Evolutionary conservation across 37 sponge, comb jelly and placozoan genomes (phyloP).

Genomic region (Aplysina aerophoba): DNA sequence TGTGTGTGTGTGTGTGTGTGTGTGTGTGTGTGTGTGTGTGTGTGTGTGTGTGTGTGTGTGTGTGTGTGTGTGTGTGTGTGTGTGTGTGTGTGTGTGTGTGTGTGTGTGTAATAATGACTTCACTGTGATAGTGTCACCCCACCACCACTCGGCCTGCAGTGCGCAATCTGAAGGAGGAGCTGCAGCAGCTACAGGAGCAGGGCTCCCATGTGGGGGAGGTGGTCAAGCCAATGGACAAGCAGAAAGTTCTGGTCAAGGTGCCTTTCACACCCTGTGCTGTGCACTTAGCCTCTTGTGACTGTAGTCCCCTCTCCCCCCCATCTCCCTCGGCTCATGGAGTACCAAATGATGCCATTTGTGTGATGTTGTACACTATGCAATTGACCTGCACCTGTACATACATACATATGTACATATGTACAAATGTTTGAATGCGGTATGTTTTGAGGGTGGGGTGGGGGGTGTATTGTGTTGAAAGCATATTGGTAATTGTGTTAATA

Average conservation of each 20-base stretch:
- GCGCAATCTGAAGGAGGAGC: slow-evolving; percentile 90
- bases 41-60: not conserved
- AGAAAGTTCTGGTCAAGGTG: slow-evolving; percentile 99
- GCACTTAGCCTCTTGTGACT: not conserved
- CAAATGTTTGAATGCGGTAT: not conserved
- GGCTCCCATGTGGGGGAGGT: slow-evolving; percentile 98
- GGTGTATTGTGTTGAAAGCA: too few species aligned
- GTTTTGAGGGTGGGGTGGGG: not conserved
- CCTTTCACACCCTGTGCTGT: not conserved
- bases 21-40: too few species aligned
- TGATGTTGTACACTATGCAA: not conserved
- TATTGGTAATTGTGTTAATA: too few species aligned
- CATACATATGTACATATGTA: not conserved
- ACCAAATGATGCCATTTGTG: not conserved
- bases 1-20: too few species aligned
- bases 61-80: too few species aligned
- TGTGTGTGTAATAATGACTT: too few species aligned
- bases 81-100: too few species aligned
- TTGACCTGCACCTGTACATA: not conserved
- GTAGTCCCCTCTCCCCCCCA: not conserved
- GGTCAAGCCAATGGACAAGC: slow-evolving; percentile 97
- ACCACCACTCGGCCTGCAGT: slow-evolving; percentile 53
- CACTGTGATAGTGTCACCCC: too few species aligned
- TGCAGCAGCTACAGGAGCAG: slow-evolving; percentile 94
- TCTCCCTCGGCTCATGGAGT: too few species aligned